phyloP scores from a whole-genome alignment of 2,888 invertebrate genomes.

The Xanthorhoe spadicearia region DNA sequence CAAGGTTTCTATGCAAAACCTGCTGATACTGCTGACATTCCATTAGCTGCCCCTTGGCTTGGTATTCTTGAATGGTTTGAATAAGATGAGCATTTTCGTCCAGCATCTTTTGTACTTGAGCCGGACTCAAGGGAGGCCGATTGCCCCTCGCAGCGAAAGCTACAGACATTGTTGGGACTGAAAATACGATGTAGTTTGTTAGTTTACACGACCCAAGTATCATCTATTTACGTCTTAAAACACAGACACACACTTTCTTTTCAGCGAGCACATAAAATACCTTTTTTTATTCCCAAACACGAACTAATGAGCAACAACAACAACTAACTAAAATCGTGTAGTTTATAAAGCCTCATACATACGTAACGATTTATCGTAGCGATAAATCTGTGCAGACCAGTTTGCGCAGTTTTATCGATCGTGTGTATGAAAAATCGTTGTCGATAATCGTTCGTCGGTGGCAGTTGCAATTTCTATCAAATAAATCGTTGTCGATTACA shows the following conservation, averaged over 20 bases:
- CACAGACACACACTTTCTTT: not conserved
- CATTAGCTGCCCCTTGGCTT: conserved; percentile 96
- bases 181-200: conserved; percentile 2
- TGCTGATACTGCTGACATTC: conserved; percentile 98
- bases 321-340: too few species aligned
- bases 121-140: conserved; percentile 91
- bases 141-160: conserved; percentile 90
- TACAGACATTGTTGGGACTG: conserved; percentile 86
- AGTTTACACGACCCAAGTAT: not conserved
- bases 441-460: too few species aligned
- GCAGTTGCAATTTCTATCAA: too few species aligned
- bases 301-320: too few species aligned
- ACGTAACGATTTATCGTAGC: too few species aligned
- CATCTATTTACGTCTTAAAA: not conserved
- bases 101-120: conserved; percentile 96
- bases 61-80: conserved; percentile 98
- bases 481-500: too few species aligned
- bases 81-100: conserved; percentile 99
- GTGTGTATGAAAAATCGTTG: too few species aligned
- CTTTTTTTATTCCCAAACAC: not conserved
- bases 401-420: too few species aligned
- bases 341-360: too few species aligned
- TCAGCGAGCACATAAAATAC: not conserved
- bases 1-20: conserved; percentile 96
- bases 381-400: too few species aligned